These are phyloP conservation scores for Enteromius radiatus DNA, from an alignment of 2,797 vertebrate species.

Conservation along the genomic window DNA sequence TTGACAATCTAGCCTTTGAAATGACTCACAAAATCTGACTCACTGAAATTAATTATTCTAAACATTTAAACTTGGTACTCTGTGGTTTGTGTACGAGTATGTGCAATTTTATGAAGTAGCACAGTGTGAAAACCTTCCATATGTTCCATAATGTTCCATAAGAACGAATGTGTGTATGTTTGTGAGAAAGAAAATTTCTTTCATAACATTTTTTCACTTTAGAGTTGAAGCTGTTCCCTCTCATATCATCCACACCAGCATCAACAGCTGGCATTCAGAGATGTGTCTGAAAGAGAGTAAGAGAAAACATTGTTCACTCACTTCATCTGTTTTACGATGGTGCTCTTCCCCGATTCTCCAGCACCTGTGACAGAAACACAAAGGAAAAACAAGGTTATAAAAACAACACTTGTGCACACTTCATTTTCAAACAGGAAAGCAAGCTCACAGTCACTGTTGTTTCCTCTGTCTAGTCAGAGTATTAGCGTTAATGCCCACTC, in stretches of 20 bases:
- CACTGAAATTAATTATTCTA: neutral
- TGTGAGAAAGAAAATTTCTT: neutral
- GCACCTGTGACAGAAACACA: conserved; percentile 72
- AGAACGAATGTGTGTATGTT: no score
- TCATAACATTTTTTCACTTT: neutral
- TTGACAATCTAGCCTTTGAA: neutral
- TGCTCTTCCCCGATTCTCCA: conserved; percentile 86
- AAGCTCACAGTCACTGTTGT: neutral
- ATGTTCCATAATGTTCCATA: neutral
- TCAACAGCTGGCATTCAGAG: neutral
- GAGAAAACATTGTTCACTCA: conserved; percentile 67
- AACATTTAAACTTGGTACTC: neutral
- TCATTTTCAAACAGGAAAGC: neutral
- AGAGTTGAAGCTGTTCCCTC: conserved; percentile 14
- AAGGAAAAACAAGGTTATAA: conserved; percentile 26
- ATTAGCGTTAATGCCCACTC: conserved; percentile 18
- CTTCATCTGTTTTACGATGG: conserved; percentile 90
- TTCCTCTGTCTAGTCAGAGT: conserved; percentile 14
- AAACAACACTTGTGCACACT: neutral
- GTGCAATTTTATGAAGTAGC: neutral
- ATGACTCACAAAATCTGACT: neutral
- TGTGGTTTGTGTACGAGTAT: conserved; percentile 10
- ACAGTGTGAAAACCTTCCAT: neutral
- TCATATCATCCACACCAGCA: neutral
- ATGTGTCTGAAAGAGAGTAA: neutral